A percentile compares a stretch with the other conserved stretches of the same genome.
phyloP scores from a whole-genome alignment of 2,888 invertebrate genomes.

The Mimas tiliae region DNA sequence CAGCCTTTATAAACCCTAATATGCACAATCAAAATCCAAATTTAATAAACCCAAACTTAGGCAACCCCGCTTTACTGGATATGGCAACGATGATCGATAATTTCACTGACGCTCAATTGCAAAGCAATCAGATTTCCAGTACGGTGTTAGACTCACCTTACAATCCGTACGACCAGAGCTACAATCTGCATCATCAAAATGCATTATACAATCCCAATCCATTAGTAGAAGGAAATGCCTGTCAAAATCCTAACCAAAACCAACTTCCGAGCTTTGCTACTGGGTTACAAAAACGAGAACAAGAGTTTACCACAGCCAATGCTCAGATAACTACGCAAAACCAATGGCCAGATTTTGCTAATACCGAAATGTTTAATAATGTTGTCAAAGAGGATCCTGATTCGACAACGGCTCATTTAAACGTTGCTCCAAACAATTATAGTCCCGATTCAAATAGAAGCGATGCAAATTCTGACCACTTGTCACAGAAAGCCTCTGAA shows the following conservation, averaged over 20 bases:
- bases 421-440: slow-evolving; percentile 76
- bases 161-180: slow-evolving; percentile 86
- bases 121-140: slow-evolving; percentile 94
- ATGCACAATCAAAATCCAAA: slow-evolving; percentile 72
- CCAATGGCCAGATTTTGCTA: slow-evolving; percentile 78
- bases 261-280: slow-evolving; percentile 76
- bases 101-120: slow-evolving; percentile 90
- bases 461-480: slow-evolving; percentile 72
- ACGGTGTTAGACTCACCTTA: slow-evolving; percentile 91
- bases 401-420: slow-evolving; percentile 87
- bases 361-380: slow-evolving; percentile 75
- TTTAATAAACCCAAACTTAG: slow-evolving; percentile 77
- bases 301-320: slow-evolving; percentile 51
- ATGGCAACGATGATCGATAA: slow-evolving; percentile 92
- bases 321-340: slow-evolving; percentile 58
- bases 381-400: slow-evolving; percentile 90
- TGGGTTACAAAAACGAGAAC: slow-evolving; percentile 74
- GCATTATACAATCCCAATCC: slow-evolving; percentile 84
- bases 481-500: slow-evolving; percentile 61
- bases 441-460: slow-evolving; percentile 82
- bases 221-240: slow-evolving; percentile 72
- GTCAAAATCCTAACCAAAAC: slow-evolving; percentile 70
- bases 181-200: slow-evolving; percentile 87
- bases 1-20: slow-evolving; percentile 78
- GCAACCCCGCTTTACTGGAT: slow-evolving; percentile 86